Evolutionary conservation across 2,113 vertebrate species (phyloP).

Genomic region (Pyxicephalus adspersus): DNA sequence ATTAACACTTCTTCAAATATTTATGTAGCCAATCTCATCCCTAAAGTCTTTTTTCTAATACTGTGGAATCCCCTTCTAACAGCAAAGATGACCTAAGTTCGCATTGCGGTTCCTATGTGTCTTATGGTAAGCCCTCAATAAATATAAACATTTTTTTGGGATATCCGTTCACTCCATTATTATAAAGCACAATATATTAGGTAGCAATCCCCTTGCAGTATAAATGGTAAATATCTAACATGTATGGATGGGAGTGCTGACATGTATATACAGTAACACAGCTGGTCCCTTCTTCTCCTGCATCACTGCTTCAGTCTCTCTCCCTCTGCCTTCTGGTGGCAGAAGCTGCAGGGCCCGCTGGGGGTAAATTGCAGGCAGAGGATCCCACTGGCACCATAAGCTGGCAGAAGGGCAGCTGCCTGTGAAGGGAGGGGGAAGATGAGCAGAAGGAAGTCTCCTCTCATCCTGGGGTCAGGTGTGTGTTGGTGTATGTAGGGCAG

Average conservation of each 20-base stretch:
- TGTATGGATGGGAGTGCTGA: no score
- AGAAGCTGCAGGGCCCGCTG: conserved; percentile 22
- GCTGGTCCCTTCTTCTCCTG: conserved; percentile 53
- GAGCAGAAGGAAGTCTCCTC: conserved; percentile 45
- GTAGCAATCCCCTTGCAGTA: background rate
- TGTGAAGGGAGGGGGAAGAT: conserved; percentile 49
- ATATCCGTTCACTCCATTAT: no score
- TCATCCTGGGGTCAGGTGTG: conserved; percentile 53
- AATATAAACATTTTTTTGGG: no score
- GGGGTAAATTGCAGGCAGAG: conserved; percentile 54
- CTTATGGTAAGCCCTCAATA: no score
- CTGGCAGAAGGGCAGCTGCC: conserved; percentile 63
- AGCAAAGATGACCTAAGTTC: no score
- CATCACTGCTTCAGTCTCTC: conserved; percentile 32
- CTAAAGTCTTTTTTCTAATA: no score
- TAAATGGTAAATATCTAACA: no score
- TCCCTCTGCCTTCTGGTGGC: conserved; percentile 38
- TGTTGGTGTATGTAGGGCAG: conserved; percentile 61
- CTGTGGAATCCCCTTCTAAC: no score
- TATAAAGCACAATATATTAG: no score
- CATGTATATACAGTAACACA: conserved; percentile 40
- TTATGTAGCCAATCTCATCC: no score
- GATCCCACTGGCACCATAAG: conserved; percentile 57
- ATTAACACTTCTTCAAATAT: no score
- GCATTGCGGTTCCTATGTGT: no score